Percentiles rank a stretch among this genome's conserved stretches.
These are phyloP conservation scores for Amblyjoppa fuscipennis DNA, from an alignment of 2,888 invertebrate species.

Conservation along the genomic window DNA sequence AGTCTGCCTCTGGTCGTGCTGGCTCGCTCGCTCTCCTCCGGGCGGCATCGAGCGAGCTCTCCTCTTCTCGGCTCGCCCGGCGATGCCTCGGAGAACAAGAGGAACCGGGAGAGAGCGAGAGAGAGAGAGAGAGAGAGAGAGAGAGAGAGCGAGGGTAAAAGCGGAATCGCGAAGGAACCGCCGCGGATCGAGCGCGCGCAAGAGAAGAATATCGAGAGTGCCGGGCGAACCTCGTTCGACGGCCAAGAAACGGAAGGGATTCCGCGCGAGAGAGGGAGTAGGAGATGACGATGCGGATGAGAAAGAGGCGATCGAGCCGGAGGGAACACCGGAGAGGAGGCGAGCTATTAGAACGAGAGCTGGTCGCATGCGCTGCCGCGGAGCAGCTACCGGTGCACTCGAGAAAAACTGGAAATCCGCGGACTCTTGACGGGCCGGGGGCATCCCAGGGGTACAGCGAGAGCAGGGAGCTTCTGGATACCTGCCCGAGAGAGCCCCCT, in stretches of 20 bases:
- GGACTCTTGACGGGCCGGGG: constrained; percentile 77
- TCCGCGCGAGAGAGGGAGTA: constrained; percentile 42
- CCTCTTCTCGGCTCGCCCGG: constrained; percentile 28
- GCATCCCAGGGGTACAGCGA: constrained; percentile 72
- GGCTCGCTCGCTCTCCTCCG: constrained; percentile 44
- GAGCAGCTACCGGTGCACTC: constrained; percentile 61
- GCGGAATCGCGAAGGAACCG: constrained; percentile 44
- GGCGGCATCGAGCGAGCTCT: constrained; percentile 68
- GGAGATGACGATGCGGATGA: constrained; percentile 44
- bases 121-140: not conserved
- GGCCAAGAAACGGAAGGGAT: constrained; percentile 61
- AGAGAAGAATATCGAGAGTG: constrained; percentile 17
- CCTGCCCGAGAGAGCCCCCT: constrained; percentile 65
- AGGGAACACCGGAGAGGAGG: constrained; percentile 65
- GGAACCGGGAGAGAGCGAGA: constrained; percentile 12
- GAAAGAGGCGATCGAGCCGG: constrained; percentile 62
- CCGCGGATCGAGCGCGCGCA: constrained; percentile 39
- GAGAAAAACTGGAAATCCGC: constrained; percentile 83
- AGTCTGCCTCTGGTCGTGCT: constrained; percentile 54
- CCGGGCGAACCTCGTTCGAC: constrained; percentile 10
- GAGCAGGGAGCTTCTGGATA: constrained; percentile 61
- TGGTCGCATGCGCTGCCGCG: constrained; percentile 74
- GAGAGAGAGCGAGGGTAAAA: constrained; percentile 45
- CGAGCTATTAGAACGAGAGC: constrained; percentile 82
- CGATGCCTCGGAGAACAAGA: constrained; percentile 29